A percentile compares a stretch with the other conserved stretches of the same genome.
Conservation (phyloP, 2,888 invertebrate species). For the Meiosimyza platycephala region DNA sequence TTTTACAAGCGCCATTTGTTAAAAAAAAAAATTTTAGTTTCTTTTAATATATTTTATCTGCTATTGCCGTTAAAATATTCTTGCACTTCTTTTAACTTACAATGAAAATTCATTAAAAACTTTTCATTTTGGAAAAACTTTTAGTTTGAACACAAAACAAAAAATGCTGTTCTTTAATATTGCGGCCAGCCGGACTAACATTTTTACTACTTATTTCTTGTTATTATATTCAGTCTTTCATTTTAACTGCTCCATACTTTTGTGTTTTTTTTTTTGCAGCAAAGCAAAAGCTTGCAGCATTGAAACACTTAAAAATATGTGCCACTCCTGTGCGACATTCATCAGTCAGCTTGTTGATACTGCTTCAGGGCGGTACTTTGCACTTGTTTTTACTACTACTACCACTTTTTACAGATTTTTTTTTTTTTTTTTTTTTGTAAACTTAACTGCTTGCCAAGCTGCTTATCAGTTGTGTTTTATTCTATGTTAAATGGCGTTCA, state of each 20-base stretch:
- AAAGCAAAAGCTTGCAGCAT: no score
- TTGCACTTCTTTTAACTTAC: neutral
- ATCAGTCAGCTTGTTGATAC: slow-evolving; percentile 4
- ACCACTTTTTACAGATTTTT: neutral
- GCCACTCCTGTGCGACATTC: slow-evolving; percentile 6
- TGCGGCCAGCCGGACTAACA: neutral
- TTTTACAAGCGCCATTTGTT: no score
- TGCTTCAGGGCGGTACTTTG: neutral
- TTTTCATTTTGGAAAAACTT: slow-evolving; percentile 11
- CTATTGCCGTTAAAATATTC: neutral
- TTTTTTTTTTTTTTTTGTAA: neutral
- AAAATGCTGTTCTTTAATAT: neutral
- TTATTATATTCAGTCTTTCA: neutral
- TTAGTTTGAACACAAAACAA: neutral
- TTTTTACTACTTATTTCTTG: neutral
- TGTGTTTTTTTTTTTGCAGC: no score
- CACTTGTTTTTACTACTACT: neutral
- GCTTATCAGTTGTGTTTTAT: slow-evolving; percentile 30
- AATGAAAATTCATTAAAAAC: slow-evolving; percentile 32
- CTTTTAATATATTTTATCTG: neutral
- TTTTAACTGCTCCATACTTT: neutral
- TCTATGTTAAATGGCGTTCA: slow-evolving; percentile 25
- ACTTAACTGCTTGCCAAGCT: neutral
- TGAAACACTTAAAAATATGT: neutral
- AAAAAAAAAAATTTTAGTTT: no score